Evolutionary conservation across 1,140 invertebrate genomes (phyloP).

Genomic region (Eciton burchellii): DNA sequence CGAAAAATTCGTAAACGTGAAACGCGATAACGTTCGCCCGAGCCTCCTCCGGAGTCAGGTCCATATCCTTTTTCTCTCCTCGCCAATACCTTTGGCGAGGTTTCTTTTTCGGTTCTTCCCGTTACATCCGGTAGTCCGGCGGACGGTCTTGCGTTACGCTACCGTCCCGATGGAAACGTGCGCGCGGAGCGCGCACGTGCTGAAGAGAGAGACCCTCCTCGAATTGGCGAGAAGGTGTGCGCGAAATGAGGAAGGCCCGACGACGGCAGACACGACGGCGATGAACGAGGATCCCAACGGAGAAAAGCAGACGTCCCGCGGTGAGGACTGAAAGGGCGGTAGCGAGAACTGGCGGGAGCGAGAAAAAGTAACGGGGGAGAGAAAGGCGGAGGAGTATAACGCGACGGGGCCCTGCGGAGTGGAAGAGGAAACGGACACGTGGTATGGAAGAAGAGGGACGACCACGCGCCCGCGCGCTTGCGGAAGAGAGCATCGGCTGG

Average conservation of each 20-base stretch:
- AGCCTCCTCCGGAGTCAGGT: background rate
- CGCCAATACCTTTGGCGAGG: background rate
- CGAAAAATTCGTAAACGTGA: background rate
- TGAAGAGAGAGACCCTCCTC: conserved; percentile 30
- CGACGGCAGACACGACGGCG: conserved; percentile 27
- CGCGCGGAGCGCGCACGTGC: conserved; percentile 67
- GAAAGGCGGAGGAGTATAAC: conserved; percentile 34
- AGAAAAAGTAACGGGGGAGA: conserved; percentile 26
- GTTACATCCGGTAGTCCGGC: conserved; percentile 65
- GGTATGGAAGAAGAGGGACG: conserved; percentile 73
- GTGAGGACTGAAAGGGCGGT: conserved; percentile 60
- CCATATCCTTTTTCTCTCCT: background rate
- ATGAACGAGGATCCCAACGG: conserved; percentile 31
- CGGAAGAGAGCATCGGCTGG: conserved; percentile 80
- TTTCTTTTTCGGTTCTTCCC: background rate
- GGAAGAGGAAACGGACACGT: conserved; percentile 62
- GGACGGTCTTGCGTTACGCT: conserved; percentile 68
- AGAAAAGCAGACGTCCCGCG: conserved; percentile 57
- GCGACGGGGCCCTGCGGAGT: conserved; percentile 30
- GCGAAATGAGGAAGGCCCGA: conserved; percentile 49
- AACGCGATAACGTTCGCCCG: background rate
- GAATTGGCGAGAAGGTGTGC: conserved; percentile 35
- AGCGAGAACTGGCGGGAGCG: conserved; percentile 61
- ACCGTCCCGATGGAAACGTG: conserved; percentile 69
- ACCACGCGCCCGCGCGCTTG: conserved; percentile 71